These are phyloP conservation scores for Phalacrocorax aristotelis DNA, from an alignment of 2,113 vertebrate species.

Conservation along the genomic window DNA sequence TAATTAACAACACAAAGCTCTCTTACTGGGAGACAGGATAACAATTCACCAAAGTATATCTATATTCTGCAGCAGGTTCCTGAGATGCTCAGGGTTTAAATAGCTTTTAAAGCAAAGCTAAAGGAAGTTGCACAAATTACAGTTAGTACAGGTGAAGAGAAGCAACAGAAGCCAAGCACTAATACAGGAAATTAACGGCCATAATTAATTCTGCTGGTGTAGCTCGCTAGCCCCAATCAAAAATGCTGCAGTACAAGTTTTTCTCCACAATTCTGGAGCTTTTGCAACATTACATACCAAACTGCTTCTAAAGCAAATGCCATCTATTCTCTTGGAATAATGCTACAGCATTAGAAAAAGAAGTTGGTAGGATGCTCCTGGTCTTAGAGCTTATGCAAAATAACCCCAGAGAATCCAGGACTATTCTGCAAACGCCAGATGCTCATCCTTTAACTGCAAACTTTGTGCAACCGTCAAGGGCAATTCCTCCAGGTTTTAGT, in stretches of 20 bases:
- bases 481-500: neutral
- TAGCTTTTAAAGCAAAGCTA: conserved; percentile 28
- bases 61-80: conserved; percentile 40
- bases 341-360: neutral
- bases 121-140: conserved; percentile 39
- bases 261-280: neutral
- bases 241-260: neutral
- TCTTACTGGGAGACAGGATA: conserved; percentile 57
- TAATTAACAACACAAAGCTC: conserved; percentile 66
- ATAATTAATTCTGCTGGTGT: conserved; percentile 36
- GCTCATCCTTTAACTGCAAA: neutral
- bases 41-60: conserved; percentile 53
- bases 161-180: conserved; percentile 25
- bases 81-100: conserved; percentile 33
- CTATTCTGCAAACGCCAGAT: neutral
- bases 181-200: conserved; percentile 34
- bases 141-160: conserved; percentile 36
- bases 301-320: neutral
- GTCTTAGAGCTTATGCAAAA: neutral
- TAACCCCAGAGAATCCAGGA: neutral
- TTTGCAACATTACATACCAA: neutral
- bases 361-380: neutral
- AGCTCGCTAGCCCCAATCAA: neutral
- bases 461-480: neutral
- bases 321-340: neutral